Evolutionary conservation across 1,140 invertebrate genomes (phyloP), one percentile per base, ranked within the genome.

Genomic region (Drosophila teissieri): DNA sequence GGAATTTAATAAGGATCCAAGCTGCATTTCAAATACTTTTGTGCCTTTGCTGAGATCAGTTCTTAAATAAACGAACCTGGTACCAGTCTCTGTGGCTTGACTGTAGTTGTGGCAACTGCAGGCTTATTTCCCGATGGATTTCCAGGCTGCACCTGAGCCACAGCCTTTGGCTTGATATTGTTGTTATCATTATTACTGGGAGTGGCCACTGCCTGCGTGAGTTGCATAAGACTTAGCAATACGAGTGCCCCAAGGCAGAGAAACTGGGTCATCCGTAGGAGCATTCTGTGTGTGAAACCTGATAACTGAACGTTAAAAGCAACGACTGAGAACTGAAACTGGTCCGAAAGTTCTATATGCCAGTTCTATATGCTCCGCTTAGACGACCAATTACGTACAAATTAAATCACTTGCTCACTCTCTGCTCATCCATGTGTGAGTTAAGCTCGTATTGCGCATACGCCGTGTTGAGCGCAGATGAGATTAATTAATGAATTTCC

Each of bases 291-390:
- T 31, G 22, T 39, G 48, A 39, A 67, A 75, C 44, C 55, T 70
- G 65, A 85, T 85, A 65, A 70, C 69, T 79, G 62, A 52, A 27
- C 83, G 58, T 58, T 73, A 60, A 65, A 52, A 70, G 60, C 48
- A 49, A 22, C 46, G 51, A 86, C 58, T 76, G 73, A 63, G 54
- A 80, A 84, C 83, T 88, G 57, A 88, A 88, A 51, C 68, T 60
- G 44, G 46, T 15, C 31, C n/a, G 69, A 73, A 68, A 62, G 58
- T 76, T 70, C 51, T 64, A 54, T 73, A 49, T 74, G 51, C 40
- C 10, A 14, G 31, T 55, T 63, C 40, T 22, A 39, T 58, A 68
- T 53, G 46, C 48, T 52, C 15, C 19, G 51, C 42, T 48, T 73
- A 61, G 54, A 48, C 46, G 17, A 39, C 36, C 17, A 58, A 45